Percentiles rank a stretch among this genome's conserved stretches.
These are phyloP conservation scores for Chloroceryle inda DNA, from an alignment of 2,797 vertebrate genomes.

Conservation along the genomic window DNA sequence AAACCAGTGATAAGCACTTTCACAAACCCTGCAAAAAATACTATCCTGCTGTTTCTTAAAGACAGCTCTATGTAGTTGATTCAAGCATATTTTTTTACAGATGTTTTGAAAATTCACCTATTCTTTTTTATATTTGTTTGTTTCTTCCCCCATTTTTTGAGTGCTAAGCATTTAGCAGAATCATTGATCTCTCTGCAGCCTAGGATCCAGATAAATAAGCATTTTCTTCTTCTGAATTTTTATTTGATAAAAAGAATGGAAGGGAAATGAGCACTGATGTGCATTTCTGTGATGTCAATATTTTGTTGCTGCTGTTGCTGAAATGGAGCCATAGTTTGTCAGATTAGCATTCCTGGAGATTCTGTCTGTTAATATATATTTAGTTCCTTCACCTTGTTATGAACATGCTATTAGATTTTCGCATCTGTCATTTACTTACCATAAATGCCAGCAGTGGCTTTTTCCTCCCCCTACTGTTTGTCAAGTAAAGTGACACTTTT, in stretches of 20 bases:
- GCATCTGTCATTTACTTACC: not conserved
- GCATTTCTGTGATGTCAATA: not conserved
- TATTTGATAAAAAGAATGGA: not conserved
- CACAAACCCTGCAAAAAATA: not conserved
- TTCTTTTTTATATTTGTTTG: not conserved
- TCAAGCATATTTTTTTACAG: not conserved
- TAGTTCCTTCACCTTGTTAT: not conserved
- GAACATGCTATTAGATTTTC: not conserved
- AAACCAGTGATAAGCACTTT: not conserved
- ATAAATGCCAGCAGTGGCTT: not conserved
- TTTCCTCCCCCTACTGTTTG: not conserved
- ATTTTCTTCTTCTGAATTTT: not conserved
- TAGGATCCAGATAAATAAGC: not conserved
- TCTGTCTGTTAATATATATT: not conserved
- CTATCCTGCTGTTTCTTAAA: not conserved
- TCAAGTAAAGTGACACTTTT: not conserved
- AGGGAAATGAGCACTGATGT: not conserved
- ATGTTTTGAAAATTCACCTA: not conserved
- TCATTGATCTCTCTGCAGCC: not conserved
- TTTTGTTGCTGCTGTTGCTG: not conserved
- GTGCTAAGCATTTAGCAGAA: not conserved
- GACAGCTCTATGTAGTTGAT: not conserved
- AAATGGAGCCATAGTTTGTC: not conserved
- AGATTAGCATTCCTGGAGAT: not conserved
- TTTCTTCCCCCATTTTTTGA: not conserved